Base-by-base conservation (phyloP, 2,888 invertebrate genomes). In the Chymomyza fuscimana region DNA sequence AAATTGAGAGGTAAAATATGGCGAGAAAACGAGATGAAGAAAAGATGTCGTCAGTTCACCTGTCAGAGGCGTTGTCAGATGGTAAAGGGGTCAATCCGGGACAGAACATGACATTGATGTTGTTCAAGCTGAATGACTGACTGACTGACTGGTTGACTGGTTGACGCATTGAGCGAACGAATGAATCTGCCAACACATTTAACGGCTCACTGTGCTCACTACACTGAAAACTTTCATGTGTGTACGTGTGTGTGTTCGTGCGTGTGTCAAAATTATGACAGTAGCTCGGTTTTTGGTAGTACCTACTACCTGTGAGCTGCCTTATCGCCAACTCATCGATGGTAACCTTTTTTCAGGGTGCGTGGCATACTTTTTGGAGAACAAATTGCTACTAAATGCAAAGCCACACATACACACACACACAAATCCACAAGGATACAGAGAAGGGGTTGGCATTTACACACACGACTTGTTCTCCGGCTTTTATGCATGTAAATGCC, bases 221-320 rank as follows among this genome's bases (percentile, higher is more conserved):
- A 46, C 40, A 12, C 40, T 12, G 12, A 46, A 1, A 12, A 12
- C 12, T 12, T 4, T 12, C 68, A 65, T 50, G 62, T 36, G 65
- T 51, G 46, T 51, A 59, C 19, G 52, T 40, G 58, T 9, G 61
- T 59, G 65, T 62, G 63, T 59, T 65, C 68, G 52, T 66, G 71
- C 65, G 70, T 77, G 69, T 78, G 73, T 78, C 77, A 84, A 82
- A 32, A 84, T 82, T 84, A 84, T 84, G 86, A 84, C 84, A 82
- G 79, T 71, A 74, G 82, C 79, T 78, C 70, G 73, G 76, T 76
- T 69, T 77, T 72, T 50, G 46, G 67, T 70, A 73, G 12, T 46
- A 46, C 32, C 32, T 32, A 32, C 7, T 9, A 32, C 32, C 32
- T 32, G 32, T 32, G 32, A 32, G 32, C 32, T 32, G 32, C 40